These are phyloP conservation scores for Phylloscopus collybita DNA, from an alignment of 2,797 vertebrate species.

Conservation along the genomic window DNA sequence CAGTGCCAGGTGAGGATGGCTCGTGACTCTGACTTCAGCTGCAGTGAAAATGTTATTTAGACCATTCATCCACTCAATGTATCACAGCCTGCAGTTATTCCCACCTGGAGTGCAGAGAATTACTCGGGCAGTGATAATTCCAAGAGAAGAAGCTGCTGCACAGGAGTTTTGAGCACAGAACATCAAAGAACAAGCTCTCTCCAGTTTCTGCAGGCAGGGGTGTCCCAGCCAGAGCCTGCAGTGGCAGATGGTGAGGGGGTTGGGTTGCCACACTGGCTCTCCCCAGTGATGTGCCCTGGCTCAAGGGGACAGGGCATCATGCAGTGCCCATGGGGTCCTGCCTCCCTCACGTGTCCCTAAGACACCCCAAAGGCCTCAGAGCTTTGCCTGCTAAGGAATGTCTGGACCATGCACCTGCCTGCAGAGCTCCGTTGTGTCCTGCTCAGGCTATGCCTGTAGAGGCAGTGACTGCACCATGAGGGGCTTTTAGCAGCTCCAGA, in stretches of 20 bases:
- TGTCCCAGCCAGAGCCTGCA: not conserved
- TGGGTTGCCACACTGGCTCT: not conserved
- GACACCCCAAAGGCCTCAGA: not conserved
- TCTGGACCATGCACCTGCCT: not conserved
- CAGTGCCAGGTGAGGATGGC: not conserved
- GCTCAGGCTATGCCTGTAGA: not conserved
- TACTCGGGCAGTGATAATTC: not conserved
- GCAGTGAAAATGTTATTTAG: not conserved
- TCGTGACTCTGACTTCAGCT: not conserved
- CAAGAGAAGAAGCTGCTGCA: not conserved
- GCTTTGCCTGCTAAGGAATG: not conserved
- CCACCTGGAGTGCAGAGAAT: not conserved
- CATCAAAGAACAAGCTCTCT: not conserved
- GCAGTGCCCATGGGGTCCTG: not conserved
- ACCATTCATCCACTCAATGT: not conserved
- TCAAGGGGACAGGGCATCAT: not conserved
- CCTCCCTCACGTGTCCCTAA: not conserved
- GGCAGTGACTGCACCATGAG: not conserved
- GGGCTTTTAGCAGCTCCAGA: not conserved
- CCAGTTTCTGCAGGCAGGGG: not conserved
- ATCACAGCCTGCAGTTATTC: not conserved
- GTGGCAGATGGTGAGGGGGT: not conserved
- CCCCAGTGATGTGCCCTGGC: not conserved
- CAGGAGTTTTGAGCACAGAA: not conserved
- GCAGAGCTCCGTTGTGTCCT: not conserved